Percentiles rank a stretch among this genome's conserved stretches.
phyloP scores from a whole-genome alignment of 2,113 vertebrate species.

The Phrynosoma blainvillii region DNA sequence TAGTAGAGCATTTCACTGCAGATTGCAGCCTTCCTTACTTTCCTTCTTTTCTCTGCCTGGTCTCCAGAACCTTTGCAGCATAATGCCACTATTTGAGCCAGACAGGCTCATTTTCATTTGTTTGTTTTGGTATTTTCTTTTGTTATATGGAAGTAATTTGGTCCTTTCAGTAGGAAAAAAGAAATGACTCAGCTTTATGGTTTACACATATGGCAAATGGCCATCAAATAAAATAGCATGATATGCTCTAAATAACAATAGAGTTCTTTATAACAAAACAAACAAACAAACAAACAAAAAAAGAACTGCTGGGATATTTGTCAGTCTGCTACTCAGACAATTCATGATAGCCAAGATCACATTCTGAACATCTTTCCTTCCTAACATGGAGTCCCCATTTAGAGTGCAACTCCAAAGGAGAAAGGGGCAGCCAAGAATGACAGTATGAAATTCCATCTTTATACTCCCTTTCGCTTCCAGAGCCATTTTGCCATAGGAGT shows the following conservation, averaged over 20 bases:
- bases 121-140: not conserved
- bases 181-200: constrained; percentile 60
- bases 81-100: constrained; percentile 27
- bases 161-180: constrained; percentile 59
- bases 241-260: constrained; percentile 29
- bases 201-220: constrained; percentile 65
- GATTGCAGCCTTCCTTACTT: constrained; percentile 9
- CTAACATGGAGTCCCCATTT: constrained; percentile 39
- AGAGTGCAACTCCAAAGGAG: constrained; percentile 37
- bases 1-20: constrained; percentile 2
- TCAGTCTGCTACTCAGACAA: constrained; percentile 51
- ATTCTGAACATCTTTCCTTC: constrained; percentile 51
- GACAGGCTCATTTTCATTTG: not conserved
- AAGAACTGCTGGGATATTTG: constrained; percentile 50
- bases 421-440: constrained; percentile 32
- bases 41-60: constrained; percentile 12
- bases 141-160: constrained; percentile 62
- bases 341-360: constrained; percentile 22
- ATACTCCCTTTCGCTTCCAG: constrained; percentile 23
- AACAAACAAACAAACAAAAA: not conserved
- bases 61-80: constrained; percentile 8
- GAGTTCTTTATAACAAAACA: constrained; percentile 4
- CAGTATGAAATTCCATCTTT: constrained; percentile 1
- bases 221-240: constrained; percentile 23
- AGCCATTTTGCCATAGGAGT: constrained; percentile 33